Percentiles rank a stretch among this genome's conserved stretches.
Conservation (phyloP, 2,113 vertebrate genomes). For the Electrona antarctica region DNA sequence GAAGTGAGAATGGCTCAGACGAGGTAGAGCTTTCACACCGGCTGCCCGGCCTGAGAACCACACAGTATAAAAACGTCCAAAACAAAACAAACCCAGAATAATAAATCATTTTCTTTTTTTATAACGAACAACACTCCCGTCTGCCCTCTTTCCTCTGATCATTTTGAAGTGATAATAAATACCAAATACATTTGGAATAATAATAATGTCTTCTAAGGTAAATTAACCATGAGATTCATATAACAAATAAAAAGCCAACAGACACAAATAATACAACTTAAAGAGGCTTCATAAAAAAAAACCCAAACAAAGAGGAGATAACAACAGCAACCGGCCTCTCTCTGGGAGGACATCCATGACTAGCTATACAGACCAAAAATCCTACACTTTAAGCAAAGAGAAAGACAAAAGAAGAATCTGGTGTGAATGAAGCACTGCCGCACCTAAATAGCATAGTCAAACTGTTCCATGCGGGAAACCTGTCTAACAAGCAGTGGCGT, state of each 20-base stretch:
- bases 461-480: slow-evolving; percentile 43
- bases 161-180: slow-evolving; percentile 92
- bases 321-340: slow-evolving; percentile 59
- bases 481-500: slow-evolving; percentile 51
- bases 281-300: slow-evolving; percentile 55
- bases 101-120: slow-evolving; percentile 30
- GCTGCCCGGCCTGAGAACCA: slow-evolving; percentile 84
- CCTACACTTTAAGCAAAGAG: slow-evolving; percentile 65
- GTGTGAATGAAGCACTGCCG: slow-evolving; percentile 59
- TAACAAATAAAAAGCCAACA: slow-evolving; percentile 62
- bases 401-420: slow-evolving; percentile 64
- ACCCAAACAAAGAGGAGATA: slow-evolving; percentile 50
- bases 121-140: slow-evolving; percentile 53
- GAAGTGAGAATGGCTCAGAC: slow-evolving; percentile 87
- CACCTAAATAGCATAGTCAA: slow-evolving; percentile 49
- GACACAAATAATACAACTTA: slow-evolving; percentile 67
- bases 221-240: slow-evolving; percentile 81
- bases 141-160: slow-evolving; percentile 73
- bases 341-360: slow-evolving; percentile 59
- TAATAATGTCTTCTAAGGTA: slow-evolving; percentile 71
- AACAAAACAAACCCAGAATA: slow-evolving; percentile 55
- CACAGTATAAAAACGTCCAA: slow-evolving; percentile 64
- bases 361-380: slow-evolving; percentile 57
- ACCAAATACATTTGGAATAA: slow-evolving; percentile 89
- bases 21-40: slow-evolving; percentile 92